Conservation (phyloP, 64 coral and sea anemone genomes). For the Astreopora myriophthalma region DNA sequence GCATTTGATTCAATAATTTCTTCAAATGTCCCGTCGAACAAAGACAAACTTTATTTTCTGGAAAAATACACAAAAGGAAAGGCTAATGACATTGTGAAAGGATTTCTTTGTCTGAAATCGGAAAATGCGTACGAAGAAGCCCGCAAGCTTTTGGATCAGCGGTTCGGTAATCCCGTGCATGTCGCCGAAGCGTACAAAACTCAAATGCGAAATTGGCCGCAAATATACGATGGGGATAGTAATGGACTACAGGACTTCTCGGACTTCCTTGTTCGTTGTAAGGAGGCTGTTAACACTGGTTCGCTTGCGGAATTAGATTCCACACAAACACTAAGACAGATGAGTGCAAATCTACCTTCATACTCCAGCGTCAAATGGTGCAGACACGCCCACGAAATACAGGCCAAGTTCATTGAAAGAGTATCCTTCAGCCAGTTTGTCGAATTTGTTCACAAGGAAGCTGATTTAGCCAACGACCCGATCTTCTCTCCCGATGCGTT, state of each 20-base stretch:
- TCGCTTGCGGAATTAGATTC: neutral
- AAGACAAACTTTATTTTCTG: neutral
- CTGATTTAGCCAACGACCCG: constrained; percentile 65
- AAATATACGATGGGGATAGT: neutral
- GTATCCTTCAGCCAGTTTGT: neutral
- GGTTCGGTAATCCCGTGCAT: constrained; percentile 13
- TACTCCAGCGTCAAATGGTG: constrained; percentile 66
- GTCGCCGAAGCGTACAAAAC: constrained; percentile 43
- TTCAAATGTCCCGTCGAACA: constrained; percentile 3
- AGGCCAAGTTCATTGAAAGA: neutral
- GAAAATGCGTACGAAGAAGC: constrained; percentile 33
- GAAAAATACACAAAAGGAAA: constrained; percentile 38
- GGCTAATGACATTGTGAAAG: constrained; percentile 53
- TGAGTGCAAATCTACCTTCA: constrained; percentile 63
- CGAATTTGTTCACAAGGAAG: too few species aligned
- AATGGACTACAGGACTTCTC: neutral
- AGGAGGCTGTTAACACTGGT: neutral
- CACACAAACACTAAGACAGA: neutral
- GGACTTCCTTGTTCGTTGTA: constrained; percentile 25
- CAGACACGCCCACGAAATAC: constrained; percentile 25
- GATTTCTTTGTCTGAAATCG: neutral
- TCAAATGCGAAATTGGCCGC: neutral
- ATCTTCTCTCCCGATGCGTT: constrained; percentile 55
- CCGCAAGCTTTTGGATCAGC: neutral
- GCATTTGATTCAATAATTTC: constrained; percentile 53